Conservation (phyloP, 1,140 invertebrate species). For the Teleogryllus occipitalis region DNA sequence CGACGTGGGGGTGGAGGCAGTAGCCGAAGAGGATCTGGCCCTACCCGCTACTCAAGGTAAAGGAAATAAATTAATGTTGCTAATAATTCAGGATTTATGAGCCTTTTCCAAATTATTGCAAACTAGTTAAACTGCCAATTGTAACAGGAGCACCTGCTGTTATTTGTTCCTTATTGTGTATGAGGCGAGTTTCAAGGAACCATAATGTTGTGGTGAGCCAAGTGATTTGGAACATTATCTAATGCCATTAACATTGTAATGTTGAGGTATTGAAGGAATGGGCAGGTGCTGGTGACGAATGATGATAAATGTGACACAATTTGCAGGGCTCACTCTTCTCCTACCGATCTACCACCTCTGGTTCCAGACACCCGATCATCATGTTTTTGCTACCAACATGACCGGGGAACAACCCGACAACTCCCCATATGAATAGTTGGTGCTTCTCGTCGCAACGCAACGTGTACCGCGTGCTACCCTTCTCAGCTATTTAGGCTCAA, state of each 20-base stretch:
- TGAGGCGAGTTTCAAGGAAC: background rate
- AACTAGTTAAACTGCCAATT: background rate
- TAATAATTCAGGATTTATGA: background rate
- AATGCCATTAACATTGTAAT: background rate
- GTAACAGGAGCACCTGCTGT: background rate
- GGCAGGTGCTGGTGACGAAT: background rate
- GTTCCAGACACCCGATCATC: slow-evolving; percentile 21
- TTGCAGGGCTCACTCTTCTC: slow-evolving; percentile 22
- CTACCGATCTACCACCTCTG: slow-evolving; percentile 22
- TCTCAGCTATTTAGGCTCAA: slow-evolving; percentile 22
- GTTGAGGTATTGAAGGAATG: background rate
- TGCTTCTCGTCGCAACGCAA: slow-evolving; percentile 20
- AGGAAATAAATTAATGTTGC: slow-evolving; percentile 7
- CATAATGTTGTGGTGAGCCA: background rate
- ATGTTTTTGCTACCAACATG: slow-evolving; percentile 24
- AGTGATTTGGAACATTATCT: background rate
- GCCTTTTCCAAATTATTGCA: background rate
- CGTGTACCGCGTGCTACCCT: slow-evolving; percentile 13
- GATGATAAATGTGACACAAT: slow-evolving; percentile 21
- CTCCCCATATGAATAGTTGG: slow-evolving; percentile 24
- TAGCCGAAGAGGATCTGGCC: slow-evolving; percentile 36
- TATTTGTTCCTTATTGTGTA: background rate
- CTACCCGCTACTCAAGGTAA: slow-evolving; percentile 36
- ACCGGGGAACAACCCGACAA: slow-evolving; percentile 14
- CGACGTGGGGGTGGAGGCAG: slow-evolving; percentile 47